Base-by-base conservation (phyloP, 2,797 vertebrate species). In the Buphagus erythrorhynchus region DNA sequence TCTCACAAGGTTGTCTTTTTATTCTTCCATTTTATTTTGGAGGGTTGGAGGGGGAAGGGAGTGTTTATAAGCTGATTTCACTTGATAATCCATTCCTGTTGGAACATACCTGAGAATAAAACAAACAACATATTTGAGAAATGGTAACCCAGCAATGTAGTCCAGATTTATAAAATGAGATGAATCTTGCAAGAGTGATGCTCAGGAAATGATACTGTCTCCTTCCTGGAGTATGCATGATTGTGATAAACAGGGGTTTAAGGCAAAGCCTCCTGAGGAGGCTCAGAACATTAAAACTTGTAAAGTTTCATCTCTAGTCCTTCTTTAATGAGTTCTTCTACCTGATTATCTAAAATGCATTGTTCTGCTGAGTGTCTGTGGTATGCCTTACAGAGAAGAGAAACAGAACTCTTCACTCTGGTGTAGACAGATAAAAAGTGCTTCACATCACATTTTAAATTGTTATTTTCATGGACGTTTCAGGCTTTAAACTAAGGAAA, bases 401-500 rank as follows among this genome's bases (percentile, higher is more conserved):
- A n/a, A 84, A 38, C 13, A 55, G 28, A 78, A 31, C 10, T 21
- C 8, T 66, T 73, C 13, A 11, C 7, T 48, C 6, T 16, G 6
- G 6, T 82, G 10, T 22, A 51, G 19, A 43, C 3, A 76, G 43
- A 22, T 31, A 63, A 61, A 90, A 92, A 61, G 25, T 29, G 48
- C 20, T 93, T 79, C 22, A 33, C 16, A 57, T 76, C 51, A 19
- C 10, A 12, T 80, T 87, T 93, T 58, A 7, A 71, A 21, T 35
- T 74, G 8, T 52, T 76, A 55, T 94, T 77, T 89, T 94, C 66
- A 6, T 36, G 92, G 46, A 48, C 43, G 22, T 92, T 81, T 89
- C 82, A 99, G 99, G 99, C 85, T 99, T 99, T 95, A 99, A 99
- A 97, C 97, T 99, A 82, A 98, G 99, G 94, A 99, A 98, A 78